Evolutionary conservation across 2,888 invertebrate species (phyloP), one percentile per base, ranked within the genome.

Genomic region (Tetanocera ferruginea): DNA sequence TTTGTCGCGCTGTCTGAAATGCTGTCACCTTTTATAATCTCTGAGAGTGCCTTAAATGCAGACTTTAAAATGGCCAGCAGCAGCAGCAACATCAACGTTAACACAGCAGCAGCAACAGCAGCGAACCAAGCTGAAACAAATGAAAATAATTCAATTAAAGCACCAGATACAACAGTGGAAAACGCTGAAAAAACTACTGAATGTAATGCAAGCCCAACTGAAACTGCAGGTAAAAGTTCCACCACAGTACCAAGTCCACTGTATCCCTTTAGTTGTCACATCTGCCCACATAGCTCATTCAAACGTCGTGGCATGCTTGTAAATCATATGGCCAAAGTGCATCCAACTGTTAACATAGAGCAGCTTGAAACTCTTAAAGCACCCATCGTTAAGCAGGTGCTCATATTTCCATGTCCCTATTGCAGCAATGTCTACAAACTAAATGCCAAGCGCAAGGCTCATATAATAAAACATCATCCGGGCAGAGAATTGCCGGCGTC

Each of bases 381-480:
- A 80, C 96, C 97, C 0, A 94, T 97, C 83, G 90, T 95, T 80
- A 92, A 94, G 81, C 93, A 94, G 17, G 94, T 94, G 62, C 91
- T 94, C 17, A 94, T 95, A 86, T 97, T 95, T 88, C 95, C 94
- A 86, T 97, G 97, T 89, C 94, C 94, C 84, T 95, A 95, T 84
- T 97, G 97, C 88, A 94, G 95, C 79, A 95, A 95, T 90, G 92
- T 94, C 62, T 97, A 97, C 89, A 95, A 95, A 88, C 95, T 95
- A 80, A 95, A 95, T 85, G 94, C 95, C 74, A 97, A 97, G 87
- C 91, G 96, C 31, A 95, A 96, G 88, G 92, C 93, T 1, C 97
- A 97, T 87, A 95, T 96, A 80, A 88, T 94, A 81, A 94, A 94
- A 86, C 94, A 95, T 87, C 97, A 97, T 90, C 96, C 97, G 0